These are phyloP conservation scores for Hapalemur alaotrensis DNA, from an alignment of 2,797 vertebrate species.

Conservation along the genomic window DNA sequence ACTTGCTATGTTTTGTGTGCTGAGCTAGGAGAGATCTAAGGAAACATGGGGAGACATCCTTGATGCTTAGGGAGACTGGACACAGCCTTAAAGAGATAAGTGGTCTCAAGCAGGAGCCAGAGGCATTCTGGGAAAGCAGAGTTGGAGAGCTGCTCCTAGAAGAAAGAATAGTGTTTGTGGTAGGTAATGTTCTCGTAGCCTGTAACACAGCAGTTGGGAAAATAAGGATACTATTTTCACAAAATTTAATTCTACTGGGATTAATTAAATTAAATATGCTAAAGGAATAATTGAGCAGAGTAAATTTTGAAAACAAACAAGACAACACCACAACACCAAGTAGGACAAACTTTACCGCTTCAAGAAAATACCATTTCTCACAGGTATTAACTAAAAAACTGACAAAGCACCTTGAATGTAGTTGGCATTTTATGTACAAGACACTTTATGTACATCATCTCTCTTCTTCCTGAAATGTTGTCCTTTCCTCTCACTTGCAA, in stretches of 20 bases:
- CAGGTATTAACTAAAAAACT: not conserved
- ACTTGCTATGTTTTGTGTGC: not conserved
- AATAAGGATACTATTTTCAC: not conserved
- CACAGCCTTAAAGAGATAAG: not conserved
- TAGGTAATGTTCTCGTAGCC: not conserved
- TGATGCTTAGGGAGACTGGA: not conserved
- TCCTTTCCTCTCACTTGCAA: not conserved
- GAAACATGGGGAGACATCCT: not conserved
- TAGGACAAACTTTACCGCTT: not conserved
- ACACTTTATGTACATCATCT: rapidly evolving
- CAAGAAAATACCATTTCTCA: not conserved
- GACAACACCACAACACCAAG: not conserved
- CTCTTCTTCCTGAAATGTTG: not conserved
- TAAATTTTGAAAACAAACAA: not conserved
- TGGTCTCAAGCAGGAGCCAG: not conserved
- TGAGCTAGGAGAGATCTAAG: not conserved
- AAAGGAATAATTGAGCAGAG: not conserved
- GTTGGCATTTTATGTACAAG: not conserved
- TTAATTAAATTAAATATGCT: not conserved
- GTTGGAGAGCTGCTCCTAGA: not conserved
- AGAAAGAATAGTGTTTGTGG: not conserved
- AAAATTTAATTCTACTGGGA: not conserved
- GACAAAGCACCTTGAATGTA: not conserved
- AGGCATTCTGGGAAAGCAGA: not conserved
- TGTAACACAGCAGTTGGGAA: not conserved